Evolutionary conservation across 1,140 invertebrate genomes (phyloP), one percentile per base, ranked within the genome.

Genomic region (Trachymyrmex septentrionalis): DNA sequence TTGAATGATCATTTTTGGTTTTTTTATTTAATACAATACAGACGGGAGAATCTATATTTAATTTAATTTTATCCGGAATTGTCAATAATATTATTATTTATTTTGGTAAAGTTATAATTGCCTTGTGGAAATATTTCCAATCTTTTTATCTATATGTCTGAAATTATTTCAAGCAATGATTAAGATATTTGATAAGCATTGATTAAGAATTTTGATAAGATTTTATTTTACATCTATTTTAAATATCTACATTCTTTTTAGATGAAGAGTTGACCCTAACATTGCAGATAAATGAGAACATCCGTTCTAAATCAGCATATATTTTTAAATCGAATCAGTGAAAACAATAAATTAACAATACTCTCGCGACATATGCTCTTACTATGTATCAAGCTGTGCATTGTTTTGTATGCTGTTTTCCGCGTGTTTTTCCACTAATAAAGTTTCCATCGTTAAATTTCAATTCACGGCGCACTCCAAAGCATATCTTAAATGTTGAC

Each of bases 401-500:
- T 2, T 44, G 2, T 3, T 12, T 57, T 6, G 24, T 19, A 59
- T 24, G 34, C 12, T 48, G 38, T 14, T 77, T 12, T 16, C 24
- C 24, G 16, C n/a, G 27, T 30, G 4, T 69, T 21, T 67, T 34
- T 66, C 19, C 27, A 4, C 19, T 0, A 19, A 21, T n/a, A 12
- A 63, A 30, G 34, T 38, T 38, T 38, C 34, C 34, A 38, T 38
- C 34, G 12, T 44, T 55, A 61, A 84, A 12, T 84, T 84, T 84
- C 69, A 84, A 84, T 75, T 84, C 57, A 34, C 55, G n/a, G 59
- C 19, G 61, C 38, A 34, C 67, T 84, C 6, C 14, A 21, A 84
- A 75, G 69, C 55, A 84, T 61, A 75, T 75, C 24, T 75, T 84
- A 84, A 73, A 84, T 84, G 38, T 73, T 73, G 24, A 82, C 55